phyloP scores from a whole-genome alignment of 1,140 invertebrate species.

The Bactericera cockerelli region DNA sequence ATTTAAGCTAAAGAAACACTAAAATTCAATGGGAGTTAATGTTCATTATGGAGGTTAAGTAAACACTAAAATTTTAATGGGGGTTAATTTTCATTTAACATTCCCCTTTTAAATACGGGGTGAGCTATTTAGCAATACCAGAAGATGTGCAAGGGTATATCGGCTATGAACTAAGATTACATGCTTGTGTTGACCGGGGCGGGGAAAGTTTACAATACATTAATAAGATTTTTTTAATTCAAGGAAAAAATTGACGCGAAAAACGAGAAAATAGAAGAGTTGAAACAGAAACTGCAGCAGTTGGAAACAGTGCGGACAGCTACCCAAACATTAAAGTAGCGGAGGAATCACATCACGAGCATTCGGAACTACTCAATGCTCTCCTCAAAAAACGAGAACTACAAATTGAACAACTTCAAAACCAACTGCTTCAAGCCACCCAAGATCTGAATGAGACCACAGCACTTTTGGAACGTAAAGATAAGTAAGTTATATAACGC shows the following conservation, averaged over 20 bases:
- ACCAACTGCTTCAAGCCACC: conserved; percentile 49
- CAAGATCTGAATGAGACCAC: conserved; percentile 46
- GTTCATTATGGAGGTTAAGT: no score
- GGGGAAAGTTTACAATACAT: no score
- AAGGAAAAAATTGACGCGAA: conserved; percentile 9
- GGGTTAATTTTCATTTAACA: no score
- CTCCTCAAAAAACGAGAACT: conserved; percentile 37
- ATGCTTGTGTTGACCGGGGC: no score
- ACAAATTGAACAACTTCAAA: conserved; percentile 48
- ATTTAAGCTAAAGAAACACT: no score
- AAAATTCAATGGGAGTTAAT: no score
- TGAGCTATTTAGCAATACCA: no score
- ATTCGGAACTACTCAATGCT: conserved; percentile 11
- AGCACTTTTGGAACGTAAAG: conserved; percentile 31
- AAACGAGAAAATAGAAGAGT: conserved; percentile 11
- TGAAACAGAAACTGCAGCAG: conserved; percentile 14
- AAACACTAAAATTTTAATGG: no score
- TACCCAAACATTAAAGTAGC: conserved; percentile 1
- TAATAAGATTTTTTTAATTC: no score
- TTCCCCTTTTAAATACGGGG: no score
- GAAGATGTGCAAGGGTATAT: no score
- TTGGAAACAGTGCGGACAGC: background rate
- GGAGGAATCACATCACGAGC: background rate
- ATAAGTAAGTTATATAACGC: conserved; percentile 22
- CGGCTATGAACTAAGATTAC: no score